Base-by-base conservation (phyloP, 2,888 invertebrate genomes). In the Sympetrum striolatum region DNA sequence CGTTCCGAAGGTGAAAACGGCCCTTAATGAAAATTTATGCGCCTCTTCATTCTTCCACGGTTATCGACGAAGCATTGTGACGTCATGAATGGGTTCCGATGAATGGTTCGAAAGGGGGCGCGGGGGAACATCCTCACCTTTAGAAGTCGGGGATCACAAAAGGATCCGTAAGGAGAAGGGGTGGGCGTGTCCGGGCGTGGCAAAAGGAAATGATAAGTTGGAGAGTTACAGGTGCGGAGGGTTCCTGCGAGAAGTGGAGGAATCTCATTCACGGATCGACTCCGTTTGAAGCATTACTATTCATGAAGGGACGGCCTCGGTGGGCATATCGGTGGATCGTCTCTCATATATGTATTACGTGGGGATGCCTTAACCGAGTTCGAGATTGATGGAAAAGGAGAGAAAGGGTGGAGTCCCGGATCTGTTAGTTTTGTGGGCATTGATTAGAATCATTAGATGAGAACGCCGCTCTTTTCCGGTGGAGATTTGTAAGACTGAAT, bases 41-140 rank as follows among this genome's bases (percentile, higher is more conserved):
- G n/a, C 86, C 60, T 60, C 60, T 86, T 37, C 53, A 25, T 53
- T 31, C 86, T 60, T 35, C 86, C 60, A 86, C 60, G 86, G 35
- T 86, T 86, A 86, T 86, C 86, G 86, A 86, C 86, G 86, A 86
- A 64, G 60, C 48, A 86, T 86, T 86, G 86, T 86, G 86, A 64
- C 86, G 86, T 86, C 86, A 86, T 60, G 86, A 86, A 86, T 64
- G 86, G 58, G 60, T 86, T 37, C 35, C 64, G 86, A 86, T 86
- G 86, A 86, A 86, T 86, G 39, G 86, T 86, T 86, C n/a, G 60
- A 60, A 31, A 22, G 14, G 22, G 60, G 37, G 31, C 14, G 53
- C 37, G 64, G 15, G 80, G 31, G 37, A 18, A 80, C 37, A 22
- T 82, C 60, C 86, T 60, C 86, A 86, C 60, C n/a, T 60, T 86